These are phyloP conservation scores for Agrotis puta DNA, from an alignment of 2,888 invertebrate species.

Conservation along the genomic window DNA sequence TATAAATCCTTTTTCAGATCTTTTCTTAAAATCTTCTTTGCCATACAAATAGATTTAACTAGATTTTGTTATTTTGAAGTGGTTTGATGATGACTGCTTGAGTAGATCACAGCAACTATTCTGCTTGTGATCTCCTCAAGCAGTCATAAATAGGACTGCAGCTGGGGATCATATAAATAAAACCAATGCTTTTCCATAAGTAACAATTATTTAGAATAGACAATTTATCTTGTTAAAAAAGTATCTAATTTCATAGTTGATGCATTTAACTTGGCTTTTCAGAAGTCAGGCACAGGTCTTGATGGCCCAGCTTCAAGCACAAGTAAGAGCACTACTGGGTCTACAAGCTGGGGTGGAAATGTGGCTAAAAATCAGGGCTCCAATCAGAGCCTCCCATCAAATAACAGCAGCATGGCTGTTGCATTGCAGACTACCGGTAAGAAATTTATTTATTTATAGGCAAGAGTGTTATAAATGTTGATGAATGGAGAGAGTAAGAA, in stretches of 20 bases:
- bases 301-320: constrained; percentile 76
- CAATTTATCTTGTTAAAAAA: too few species aligned
- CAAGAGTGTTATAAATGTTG: background rate
- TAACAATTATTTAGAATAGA: background rate
- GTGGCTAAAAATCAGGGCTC: constrained; percentile 77
- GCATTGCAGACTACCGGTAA: constrained; percentile 76
- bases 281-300: constrained; percentile 79
- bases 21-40: background rate
- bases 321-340: constrained; percentile 84
- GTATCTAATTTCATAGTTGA: background rate
- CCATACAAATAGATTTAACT: background rate
- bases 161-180: background rate
- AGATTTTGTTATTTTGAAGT: background rate
- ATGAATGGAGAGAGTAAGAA: too few species aligned
- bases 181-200: background rate
- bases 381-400: constrained; percentile 82
- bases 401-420: constrained; percentile 79
- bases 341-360: constrained; percentile 80
- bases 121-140: too few species aligned
- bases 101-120: background rate
- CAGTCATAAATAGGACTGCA: too few species aligned
- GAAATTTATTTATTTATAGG: background rate
- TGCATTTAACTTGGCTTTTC: constrained; percentile 22
- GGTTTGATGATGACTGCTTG: too few species aligned
- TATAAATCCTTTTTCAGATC: background rate